Evolutionary conservation across 2,113 vertebrate genomes (phyloP), one percentile per base, ranked within the genome.

Genomic region (Rhodinocichla rosea): DNA sequence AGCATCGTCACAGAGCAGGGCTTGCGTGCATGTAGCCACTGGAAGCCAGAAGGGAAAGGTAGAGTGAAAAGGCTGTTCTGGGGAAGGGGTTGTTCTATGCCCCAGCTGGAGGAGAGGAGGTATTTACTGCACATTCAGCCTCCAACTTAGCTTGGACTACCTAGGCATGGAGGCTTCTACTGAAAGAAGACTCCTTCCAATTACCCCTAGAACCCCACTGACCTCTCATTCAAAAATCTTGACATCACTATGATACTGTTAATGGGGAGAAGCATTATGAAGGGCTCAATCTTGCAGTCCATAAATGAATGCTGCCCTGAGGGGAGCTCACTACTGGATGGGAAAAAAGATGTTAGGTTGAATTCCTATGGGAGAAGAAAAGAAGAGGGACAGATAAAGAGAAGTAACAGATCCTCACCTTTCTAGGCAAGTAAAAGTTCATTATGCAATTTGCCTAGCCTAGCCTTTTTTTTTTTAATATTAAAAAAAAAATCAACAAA

Each of bases 21-120:
- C 8, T 71, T 75, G 59, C 0, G 0, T 60, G 33, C 45, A 15
- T 0, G 0, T 39, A 30, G 47, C 32, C 40, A 40, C 22, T 0
- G 12, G 53, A 44, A 60, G 53, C 30, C n/a, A 53, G 60, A 49
- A 83, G 42, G 23, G 23, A 73, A 83, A 55, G 33, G 28, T 3
- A 44, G 53, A 75, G 21, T 35, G 62, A 33, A 87, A 79, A 68
- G n/a, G 10, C 44, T 49, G 19, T 35, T 82, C 47, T 2, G 8
- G 44, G 40, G 17, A 64, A 56, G 37, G 32, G 50, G 23, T 17
- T 82, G 1, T 68, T 71, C 64, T 87, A 53, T 76, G 59, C 13
- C 24, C n/a, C 27, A 44, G 32, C 28, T 77, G 39, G 30, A 81
- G 63, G 40, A 68, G 30, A 65, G 30, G 26, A 65, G 22, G 17